Conservation (phyloP, 2,888 invertebrate species). For the Clepsis dumicolana region DNA sequence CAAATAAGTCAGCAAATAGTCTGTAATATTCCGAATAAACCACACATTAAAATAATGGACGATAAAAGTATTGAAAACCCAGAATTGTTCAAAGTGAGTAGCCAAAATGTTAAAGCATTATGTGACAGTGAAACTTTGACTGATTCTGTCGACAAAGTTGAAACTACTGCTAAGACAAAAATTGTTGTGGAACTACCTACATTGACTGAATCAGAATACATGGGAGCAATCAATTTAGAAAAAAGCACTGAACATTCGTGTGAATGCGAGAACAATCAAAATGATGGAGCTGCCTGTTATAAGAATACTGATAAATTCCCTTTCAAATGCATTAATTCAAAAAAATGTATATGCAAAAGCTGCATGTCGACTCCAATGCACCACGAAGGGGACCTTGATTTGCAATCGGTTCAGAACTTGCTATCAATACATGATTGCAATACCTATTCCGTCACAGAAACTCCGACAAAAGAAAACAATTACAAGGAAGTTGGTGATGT, state of each 20-base stretch:
- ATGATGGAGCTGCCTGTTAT: constrained; percentile 18
- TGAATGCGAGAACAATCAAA: constrained; percentile 51
- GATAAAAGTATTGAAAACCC: neutral
- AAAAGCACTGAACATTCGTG: constrained; percentile 65
- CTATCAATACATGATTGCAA: neutral
- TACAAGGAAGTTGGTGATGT: neutral
- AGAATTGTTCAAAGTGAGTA: constrained; percentile 33
- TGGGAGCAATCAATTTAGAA: constrained; percentile 69
- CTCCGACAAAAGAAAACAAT: neutral
- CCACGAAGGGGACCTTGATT: neutral
- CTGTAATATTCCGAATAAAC: constrained; percentile 1
- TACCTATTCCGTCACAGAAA: neutral
- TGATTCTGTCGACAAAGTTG: neutral
- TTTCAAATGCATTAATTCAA: constrained; percentile 54
- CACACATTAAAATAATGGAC: neutral
- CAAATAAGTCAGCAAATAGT: constrained; percentile 9
- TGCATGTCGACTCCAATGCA: constrained; percentile 19
- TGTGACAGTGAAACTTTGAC: constrained; percentile 1
- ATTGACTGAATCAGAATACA: constrained; percentile 67
- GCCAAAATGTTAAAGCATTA: constrained; percentile 9
- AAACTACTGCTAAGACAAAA: constrained; percentile 16
- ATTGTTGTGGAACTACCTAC: constrained; percentile 44
- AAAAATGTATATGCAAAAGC: constrained; percentile 53
- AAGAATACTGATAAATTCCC: constrained; percentile 40
- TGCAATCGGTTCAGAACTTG: neutral